Evolutionary conservation across 2,888 invertebrate genomes (phyloP).

Genomic region (Proisotoma minuta): DNA sequence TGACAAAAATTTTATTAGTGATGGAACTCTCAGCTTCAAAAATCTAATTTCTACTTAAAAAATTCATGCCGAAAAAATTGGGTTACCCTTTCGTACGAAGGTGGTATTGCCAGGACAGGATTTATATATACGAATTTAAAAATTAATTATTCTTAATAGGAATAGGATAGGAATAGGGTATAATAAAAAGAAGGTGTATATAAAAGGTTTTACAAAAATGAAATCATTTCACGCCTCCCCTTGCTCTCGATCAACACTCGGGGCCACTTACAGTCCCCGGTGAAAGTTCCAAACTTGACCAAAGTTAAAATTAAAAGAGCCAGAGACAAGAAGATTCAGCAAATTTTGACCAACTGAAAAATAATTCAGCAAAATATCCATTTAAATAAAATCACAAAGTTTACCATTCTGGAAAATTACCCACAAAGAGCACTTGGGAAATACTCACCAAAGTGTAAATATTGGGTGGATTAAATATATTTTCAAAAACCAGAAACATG

Average conservation of each 20-base stretch:
- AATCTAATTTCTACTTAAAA: conserved; percentile 12
- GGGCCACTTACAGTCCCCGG: no score
- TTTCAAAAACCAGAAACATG: background rate
- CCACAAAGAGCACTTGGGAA: no score
- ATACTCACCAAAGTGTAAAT: no score
- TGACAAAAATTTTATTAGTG: background rate
- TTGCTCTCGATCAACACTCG: conserved; percentile 2
- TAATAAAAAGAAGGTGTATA: background rate
- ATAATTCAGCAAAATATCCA: no score
- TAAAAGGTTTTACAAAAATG: no score
- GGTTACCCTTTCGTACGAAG: conserved; percentile 12
- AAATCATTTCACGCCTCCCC: conserved; percentile 8
- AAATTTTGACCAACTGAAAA: no score
- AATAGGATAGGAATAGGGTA: background rate
- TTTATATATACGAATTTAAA: background rate
- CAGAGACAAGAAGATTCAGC: no score
- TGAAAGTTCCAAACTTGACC: no score
- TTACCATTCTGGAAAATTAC: no score
- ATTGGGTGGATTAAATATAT: background rate
- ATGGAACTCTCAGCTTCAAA: conserved; percentile 4
- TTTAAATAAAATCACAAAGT: no score
- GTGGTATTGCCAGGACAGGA: conserved; percentile 6
- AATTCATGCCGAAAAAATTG: conserved; percentile 16
- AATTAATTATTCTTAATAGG: background rate
- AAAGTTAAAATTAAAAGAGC: no score